Evolutionary conservation across 2,113 vertebrate genomes (phyloP).

Genomic region (Oreochromis tanganicae): DNA sequence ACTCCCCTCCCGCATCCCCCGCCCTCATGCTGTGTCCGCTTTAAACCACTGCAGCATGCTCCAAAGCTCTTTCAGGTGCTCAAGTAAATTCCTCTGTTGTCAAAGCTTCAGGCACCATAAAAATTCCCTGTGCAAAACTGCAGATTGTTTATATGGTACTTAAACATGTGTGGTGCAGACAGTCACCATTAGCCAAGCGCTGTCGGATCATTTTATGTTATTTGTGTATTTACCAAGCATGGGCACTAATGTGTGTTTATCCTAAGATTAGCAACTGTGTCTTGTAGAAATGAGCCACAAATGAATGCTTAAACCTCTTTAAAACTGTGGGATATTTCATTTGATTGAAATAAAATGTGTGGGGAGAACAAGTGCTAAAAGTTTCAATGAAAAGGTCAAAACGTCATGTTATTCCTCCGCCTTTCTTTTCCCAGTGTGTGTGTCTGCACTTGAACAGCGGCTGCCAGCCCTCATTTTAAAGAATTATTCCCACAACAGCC

Average conservation of each 20-base stretch:
- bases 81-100: constrained; percentile 33
- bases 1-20: constrained; percentile 6
- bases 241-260: not conserved
- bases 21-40: constrained; percentile 32
- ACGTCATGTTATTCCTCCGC: not conserved
- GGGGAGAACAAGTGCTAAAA: not conserved
- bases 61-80: constrained; percentile 26
- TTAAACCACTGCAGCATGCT: constrained; percentile 45
- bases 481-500: not conserved
- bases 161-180: not conserved
- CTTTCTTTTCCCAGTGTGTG: not conserved
- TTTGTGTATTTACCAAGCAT: not conserved
- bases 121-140: constrained; percentile 13
- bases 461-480: not conserved
- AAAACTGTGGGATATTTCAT: not conserved
- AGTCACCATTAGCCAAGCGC: not conserved
- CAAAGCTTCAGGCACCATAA: constrained; percentile 33
- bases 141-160: constrained; percentile 19
- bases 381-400: constrained; percentile 30
- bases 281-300: not conserved
- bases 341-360: constrained; percentile 14
- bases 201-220: not conserved
- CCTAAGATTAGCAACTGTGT: not conserved
- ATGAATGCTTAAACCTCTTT: not conserved
- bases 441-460: not conserved